Base-by-base conservation (phyloP, 2,888 invertebrate species). In the Hymenopus coronatus region DNA sequence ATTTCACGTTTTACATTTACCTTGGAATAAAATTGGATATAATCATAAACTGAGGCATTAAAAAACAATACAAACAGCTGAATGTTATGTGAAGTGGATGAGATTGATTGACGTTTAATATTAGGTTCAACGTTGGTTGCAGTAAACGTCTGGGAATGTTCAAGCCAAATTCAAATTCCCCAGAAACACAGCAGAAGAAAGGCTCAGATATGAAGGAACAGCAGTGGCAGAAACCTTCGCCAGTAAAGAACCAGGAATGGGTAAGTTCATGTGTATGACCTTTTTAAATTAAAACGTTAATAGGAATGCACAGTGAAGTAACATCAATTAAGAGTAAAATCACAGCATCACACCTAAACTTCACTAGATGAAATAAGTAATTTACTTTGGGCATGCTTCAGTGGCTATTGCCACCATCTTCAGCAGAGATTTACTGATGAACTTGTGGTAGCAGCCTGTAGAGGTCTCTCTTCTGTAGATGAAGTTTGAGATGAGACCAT, bases 111-210 rank as follows among this genome's bases (percentile, higher is more conserved):
- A 70, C 84, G 28, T 90, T 85, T 89, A 83, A 85, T 90, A 70
- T 84, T 90, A 91, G 92, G 89, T 93, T 93, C 92, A 94, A 93
- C 91, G 93, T 93, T 82, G 93, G 92, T 89, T 93, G 93, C 91
- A 92, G 93, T 28, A 91, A 92, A 89, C 92, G 93, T 33, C 91
- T 93, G 88, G 92, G 92, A 30, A 91, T 91, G 83, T 93, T 93
- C 90, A 93, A 93, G 82, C 89, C 90, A 30, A 85, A 88, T n/a
- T 30, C 70, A 7, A 86, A 86, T 28, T 40, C 27, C 7, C 27
- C 40, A 15, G 54, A 70, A 2, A 33, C 30, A 20, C 33, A 25
- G 27, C 90, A 89, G 85, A 89, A 88, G 83, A 46, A 83, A 85
- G 82, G 85, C 28, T 28, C 89, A 33, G 85, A 89, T n/a, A 7